Percentiles rank a stretch among this genome's conserved stretches.
These are phyloP conservation scores for Cantharis rufa DNA, from an alignment of 2,888 invertebrate genomes.

Conservation along the genomic window DNA sequence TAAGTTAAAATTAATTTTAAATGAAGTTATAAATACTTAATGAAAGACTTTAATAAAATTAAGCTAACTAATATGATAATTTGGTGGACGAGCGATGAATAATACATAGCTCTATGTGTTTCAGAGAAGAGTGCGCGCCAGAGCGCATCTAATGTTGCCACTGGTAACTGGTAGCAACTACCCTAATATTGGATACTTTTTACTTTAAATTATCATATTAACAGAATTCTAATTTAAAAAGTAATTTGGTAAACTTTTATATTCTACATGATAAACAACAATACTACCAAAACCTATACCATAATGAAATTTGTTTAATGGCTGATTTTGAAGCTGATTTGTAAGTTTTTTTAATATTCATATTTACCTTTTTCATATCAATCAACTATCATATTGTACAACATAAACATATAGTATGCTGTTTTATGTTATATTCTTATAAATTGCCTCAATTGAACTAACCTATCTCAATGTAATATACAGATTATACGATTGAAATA, in stretches of 20 bases:
- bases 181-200: conserved; percentile 26
- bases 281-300: neutral
- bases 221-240: neutral
- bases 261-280: neutral
- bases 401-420: too few relatives aligned
- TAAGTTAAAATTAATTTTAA: neutral
- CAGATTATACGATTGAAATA: too few relatives aligned
- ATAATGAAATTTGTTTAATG: neutral
- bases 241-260: neutral
- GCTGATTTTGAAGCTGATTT: too few relatives aligned
- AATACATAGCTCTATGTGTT: conserved; percentile 34
- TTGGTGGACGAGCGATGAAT: conserved; percentile 38
- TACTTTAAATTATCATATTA: neutral
- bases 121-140: conserved; percentile 36
- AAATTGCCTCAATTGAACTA: too few relatives aligned
- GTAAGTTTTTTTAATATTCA: too few relatives aligned
- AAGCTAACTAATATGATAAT: conserved; percentile 39
- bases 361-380: too few relatives aligned
- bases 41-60: conserved; percentile 35
- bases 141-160: conserved; percentile 36
- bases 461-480: too few relatives aligned
- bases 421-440: too few relatives aligned
- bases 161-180: conserved; percentile 23
- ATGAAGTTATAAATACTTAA: conserved; percentile 14
- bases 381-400: too few relatives aligned